Evolutionary conservation across 2,797 vertebrate genomes (phyloP).

Genomic region (Echiichthys vipera): DNA sequence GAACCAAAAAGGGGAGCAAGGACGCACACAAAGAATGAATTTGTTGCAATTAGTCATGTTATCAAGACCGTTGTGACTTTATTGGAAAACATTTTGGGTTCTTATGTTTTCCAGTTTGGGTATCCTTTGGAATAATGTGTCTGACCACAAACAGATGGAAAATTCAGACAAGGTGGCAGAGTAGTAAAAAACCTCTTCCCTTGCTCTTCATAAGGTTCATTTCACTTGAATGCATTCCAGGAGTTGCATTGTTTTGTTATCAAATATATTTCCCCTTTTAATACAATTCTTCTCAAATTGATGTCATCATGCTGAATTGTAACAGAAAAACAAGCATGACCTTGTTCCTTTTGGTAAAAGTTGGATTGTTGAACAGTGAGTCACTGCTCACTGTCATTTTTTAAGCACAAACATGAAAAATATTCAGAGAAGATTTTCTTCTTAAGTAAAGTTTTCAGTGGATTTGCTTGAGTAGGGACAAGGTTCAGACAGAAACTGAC

Average conservation of each 20-base stretch:
- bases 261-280: neutral
- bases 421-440: neutral
- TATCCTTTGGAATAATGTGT: conserved; percentile 28
- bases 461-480: neutral
- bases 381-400: neutral
- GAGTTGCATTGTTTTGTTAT: neutral
- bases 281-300: no score
- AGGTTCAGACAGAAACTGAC: neutral
- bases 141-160: conserved; percentile 50
- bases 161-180: conserved; percentile 27
- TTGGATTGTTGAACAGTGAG: no score
- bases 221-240: neutral
- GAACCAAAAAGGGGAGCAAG: neutral
- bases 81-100: conserved; percentile 59
- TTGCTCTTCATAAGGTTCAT: neutral
- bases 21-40: conserved; percentile 11
- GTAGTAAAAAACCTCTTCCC: neutral
- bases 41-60: conserved; percentile 30
- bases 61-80: conserved; percentile 38
- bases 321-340: no score
- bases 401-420: no score
- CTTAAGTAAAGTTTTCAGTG: neutral
- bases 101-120: neutral
- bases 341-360: no score
- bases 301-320: neutral